phyloP scores from a whole-genome alignment of 2,113 vertebrate species.

The Scopus umbretta region DNA sequence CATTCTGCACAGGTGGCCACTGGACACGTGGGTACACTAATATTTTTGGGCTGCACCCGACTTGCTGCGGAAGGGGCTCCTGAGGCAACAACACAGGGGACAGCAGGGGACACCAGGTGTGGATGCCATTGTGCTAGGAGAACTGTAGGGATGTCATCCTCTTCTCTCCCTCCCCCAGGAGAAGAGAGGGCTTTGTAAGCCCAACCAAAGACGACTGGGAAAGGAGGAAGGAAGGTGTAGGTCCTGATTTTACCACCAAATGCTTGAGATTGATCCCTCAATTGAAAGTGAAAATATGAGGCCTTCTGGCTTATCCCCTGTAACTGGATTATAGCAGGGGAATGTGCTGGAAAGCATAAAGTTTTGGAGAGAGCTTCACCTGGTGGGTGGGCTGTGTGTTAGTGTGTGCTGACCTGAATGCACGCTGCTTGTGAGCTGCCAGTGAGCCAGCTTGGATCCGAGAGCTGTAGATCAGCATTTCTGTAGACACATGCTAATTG shows the following conservation, averaged over 20 bases:
- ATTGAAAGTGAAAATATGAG: neutral
- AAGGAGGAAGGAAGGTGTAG: neutral
- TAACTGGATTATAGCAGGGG: neutral
- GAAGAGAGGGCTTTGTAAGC: neutral
- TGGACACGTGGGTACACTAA: too few species aligned
- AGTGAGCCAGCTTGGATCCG: neutral
- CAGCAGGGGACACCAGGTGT: neutral
- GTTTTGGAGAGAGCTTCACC: neutral
- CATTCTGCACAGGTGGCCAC: neutral
- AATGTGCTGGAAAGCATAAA: neutral
- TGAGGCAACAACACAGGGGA: neutral
- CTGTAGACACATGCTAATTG: neutral
- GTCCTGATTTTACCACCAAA: neutral
- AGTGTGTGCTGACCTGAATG: neutral
- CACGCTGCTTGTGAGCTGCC: neutral
- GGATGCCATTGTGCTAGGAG: neutral
- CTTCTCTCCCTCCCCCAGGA: neutral
- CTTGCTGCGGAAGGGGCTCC: neutral
- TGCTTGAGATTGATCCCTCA: neutral
- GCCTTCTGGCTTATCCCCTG: neutral
- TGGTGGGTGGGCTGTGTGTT: neutral
- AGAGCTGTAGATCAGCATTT: neutral
- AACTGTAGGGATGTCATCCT: neutral
- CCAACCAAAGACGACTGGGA: neutral
- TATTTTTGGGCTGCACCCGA: neutral